Conservation (phyloP, 1,140 invertebrate species). For the Dendrolimus kikuchii region DNA sequence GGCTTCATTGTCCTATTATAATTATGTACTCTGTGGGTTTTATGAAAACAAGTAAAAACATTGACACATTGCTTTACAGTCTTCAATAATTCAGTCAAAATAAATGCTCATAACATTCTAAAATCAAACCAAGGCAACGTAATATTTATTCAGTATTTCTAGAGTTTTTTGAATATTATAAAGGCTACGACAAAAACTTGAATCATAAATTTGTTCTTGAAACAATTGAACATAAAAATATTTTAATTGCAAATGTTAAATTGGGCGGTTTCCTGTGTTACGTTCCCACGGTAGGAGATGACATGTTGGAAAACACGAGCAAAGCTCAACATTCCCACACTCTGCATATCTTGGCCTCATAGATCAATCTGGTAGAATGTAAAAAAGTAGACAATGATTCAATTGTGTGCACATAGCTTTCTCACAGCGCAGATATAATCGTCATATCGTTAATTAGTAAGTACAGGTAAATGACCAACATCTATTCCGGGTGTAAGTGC, state of each 20-base stretch:
- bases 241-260: constrained; percentile 26
- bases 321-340: constrained; percentile 54
- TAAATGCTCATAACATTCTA: neutral
- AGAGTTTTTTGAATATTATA: neutral
- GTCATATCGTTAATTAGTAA: constrained; percentile 52
- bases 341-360: constrained; percentile 68
- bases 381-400: constrained; percentile 69
- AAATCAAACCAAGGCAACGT: neutral
- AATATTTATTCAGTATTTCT: neutral
- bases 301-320: constrained; percentile 59
- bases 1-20: too few relatives aligned
- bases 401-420: constrained; percentile 66
- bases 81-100: too few relatives aligned
- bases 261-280: constrained; percentile 19
- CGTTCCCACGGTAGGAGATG: constrained; percentile 61
- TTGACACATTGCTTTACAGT: neutral
- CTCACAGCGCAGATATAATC: constrained; percentile 64
- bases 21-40: too few relatives aligned
- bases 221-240: constrained; percentile 26
- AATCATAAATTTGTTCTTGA: constrained; percentile 3
- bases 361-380: constrained; percentile 60
- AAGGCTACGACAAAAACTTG: neutral
- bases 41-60: neutral
- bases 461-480: constrained; percentile 64
- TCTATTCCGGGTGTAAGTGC: constrained; percentile 1